Evolutionary conservation across 2,888 invertebrate species (phyloP).

Genomic region (Dioctria rufipes): DNA sequence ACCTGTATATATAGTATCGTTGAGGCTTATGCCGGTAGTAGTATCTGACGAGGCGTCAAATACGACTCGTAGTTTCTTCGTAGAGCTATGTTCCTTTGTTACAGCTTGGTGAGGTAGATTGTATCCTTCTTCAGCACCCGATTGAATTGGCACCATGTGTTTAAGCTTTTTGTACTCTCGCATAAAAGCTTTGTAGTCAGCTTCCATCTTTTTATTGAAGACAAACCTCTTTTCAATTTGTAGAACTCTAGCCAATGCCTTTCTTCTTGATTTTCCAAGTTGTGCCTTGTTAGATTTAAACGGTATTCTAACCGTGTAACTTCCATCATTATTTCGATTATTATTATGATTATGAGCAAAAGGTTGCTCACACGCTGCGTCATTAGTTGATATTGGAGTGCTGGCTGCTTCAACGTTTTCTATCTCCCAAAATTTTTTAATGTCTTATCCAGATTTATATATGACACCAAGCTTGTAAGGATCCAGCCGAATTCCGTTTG

Average conservation of each 20-base stretch:
- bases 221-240: conserved; percentile 8
- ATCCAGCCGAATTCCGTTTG: background rate
- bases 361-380: too few relatives aligned
- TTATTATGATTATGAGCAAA: background rate
- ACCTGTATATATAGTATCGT: conserved; percentile 43
- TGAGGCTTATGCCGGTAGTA: conserved; percentile 19
- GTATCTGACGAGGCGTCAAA: conserved; percentile 34
- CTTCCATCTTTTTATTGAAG: background rate
- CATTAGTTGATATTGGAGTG: too few relatives aligned
- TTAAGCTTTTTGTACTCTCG: background rate
- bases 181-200: background rate
- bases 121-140: background rate
- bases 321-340: background rate
- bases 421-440: too few relatives aligned
- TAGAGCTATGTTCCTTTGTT: conserved; percentile 30
- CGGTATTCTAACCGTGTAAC: background rate
- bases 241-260: background rate
- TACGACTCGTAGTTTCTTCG: conserved; percentile 48
- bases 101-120: conserved; percentile 53
- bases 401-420: too few relatives aligned
- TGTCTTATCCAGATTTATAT: too few relatives aligned
- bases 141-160: background rate
- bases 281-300: background rate
- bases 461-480: background rate
- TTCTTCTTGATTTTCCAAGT: background rate